phyloP scores from a whole-genome alignment of 2,113 vertebrate species.

The Eubucco bourcierii region DNA sequence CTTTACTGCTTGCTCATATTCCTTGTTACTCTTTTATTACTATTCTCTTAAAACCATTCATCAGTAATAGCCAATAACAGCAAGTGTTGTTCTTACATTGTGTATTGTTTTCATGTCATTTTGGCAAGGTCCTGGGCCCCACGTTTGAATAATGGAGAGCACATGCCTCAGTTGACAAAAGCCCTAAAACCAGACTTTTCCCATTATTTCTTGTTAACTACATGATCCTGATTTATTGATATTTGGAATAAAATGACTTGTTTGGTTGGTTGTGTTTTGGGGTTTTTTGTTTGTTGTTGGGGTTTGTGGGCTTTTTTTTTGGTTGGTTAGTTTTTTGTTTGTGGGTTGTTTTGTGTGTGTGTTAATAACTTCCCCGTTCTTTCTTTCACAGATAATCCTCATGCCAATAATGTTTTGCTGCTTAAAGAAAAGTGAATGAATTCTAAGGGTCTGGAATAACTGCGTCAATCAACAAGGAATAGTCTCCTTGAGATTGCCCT shows the following conservation, averaged over 20 bases:
- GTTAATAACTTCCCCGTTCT: not conserved
- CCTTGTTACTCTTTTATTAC: not conserved
- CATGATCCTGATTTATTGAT: not conserved
- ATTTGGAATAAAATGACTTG: not conserved
- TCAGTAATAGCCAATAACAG: not conserved
- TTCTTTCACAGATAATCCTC: not conserved
- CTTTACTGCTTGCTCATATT: not conserved
- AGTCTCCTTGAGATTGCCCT: conserved; percentile 36
- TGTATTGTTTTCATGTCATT: not conserved
- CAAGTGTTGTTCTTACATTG: not conserved
- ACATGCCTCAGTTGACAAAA: not conserved
- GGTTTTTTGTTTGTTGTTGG: too few relatives aligned
- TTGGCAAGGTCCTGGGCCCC: not conserved
- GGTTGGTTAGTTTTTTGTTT: too few relatives aligned
- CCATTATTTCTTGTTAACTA: not conserved
- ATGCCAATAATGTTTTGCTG: not conserved
- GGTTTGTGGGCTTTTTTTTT: too few relatives aligned
- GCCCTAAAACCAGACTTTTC: not conserved
- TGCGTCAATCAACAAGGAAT: not conserved
- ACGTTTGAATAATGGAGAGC: not conserved
- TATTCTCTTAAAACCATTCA: not conserved
- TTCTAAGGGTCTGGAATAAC: not conserved
- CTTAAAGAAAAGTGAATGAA: not conserved
- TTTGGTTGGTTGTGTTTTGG: not conserved
- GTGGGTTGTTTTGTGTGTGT: too few relatives aligned